Base-by-base conservation (phyloP, 2,888 invertebrate genomes). In the Drosophila neonasuta region DNA sequence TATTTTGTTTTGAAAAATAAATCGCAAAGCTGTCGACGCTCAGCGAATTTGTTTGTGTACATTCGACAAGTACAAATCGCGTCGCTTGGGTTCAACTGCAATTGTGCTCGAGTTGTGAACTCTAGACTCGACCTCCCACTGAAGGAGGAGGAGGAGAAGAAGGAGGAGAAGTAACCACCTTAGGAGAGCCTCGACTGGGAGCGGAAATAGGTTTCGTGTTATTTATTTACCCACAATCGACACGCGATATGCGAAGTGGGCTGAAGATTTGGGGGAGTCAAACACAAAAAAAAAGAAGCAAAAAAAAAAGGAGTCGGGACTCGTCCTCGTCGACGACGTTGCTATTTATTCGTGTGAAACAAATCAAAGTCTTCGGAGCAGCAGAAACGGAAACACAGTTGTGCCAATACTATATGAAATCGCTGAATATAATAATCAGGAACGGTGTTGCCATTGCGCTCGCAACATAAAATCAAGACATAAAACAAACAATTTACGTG, bases 161-260 rank as follows among this genome's bases (percentile, higher is more conserved):
- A 17, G 15, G 24, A 39, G 30, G 48, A 17, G 32, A 15, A 10
- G 46, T 1, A 20, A 11, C 13, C 13, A 29, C n/a, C 10, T 9
- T 11, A 9, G 34, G 45, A 32, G 0, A 32, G 0, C 32, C 24
- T 24, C 24, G 36, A 41, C 44, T 62, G 48, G 65, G 45, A 77
- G 71, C 69, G 68, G 71, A 80, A 80, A 83, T 81, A 79, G 84
- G 78, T 79, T 84, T 81, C 83, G 86, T 84, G 83, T 84, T 84
- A 81, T 84, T 86, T 84, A 84, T 84, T 81, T 84, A 71, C 81
- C 86, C 79, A 78, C 78, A 84, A 84, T 86, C 84, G 83, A 86
- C 83, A 84, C 83, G 83, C 83, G 78, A 85, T 85, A 80, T 84
- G 80, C 86, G 77, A 67, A 80, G 46, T 24, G 65, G 34, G 24